These are phyloP conservation scores for Sparidentex hasta DNA, from an alignment of 2,797 vertebrate species.

Conservation along the genomic window DNA sequence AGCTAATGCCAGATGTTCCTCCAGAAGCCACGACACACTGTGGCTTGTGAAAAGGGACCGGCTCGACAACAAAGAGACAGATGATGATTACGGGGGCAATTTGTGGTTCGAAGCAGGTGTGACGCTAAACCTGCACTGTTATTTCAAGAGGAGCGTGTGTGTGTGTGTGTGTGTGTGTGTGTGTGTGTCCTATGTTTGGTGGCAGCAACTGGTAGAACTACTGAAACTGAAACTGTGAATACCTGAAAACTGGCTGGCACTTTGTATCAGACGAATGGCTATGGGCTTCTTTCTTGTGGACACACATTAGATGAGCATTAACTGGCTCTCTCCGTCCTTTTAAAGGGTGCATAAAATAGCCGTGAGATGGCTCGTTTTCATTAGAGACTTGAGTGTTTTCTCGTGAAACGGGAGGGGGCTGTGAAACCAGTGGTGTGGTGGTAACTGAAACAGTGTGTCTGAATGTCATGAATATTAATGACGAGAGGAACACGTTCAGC, in stretches of 20 bases:
- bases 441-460: neutral
- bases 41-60: constrained; percentile 8
- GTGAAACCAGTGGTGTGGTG: neutral
- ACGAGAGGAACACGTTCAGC: neutral
- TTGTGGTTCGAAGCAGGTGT: constrained; percentile 58
- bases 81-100: constrained; percentile 42
- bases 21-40: neutral
- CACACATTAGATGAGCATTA: neutral
- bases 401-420: neutral
- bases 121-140: constrained; percentile 27
- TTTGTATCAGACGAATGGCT: too few species aligned
- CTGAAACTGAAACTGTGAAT: neutral
- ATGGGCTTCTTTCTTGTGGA: neutral
- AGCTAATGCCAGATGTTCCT: constrained; percentile 53
- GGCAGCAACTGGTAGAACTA: neutral
- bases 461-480: constrained; percentile 6
- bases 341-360: constrained; percentile 13
- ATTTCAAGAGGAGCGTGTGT: constrained; percentile 20
- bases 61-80: constrained; percentile 35
- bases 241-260: too few species aligned
- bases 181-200: constrained; percentile 3
- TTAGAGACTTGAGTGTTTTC: neutral
- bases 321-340: neutral
- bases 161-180: constrained; percentile 4
- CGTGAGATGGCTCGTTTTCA: neutral